A percentile compares a stretch with the other conserved stretches of the same genome.
Evolutionary conservation across 2,797 vertebrate species (phyloP).

Genomic region (Ispidina lecontei): DNA sequence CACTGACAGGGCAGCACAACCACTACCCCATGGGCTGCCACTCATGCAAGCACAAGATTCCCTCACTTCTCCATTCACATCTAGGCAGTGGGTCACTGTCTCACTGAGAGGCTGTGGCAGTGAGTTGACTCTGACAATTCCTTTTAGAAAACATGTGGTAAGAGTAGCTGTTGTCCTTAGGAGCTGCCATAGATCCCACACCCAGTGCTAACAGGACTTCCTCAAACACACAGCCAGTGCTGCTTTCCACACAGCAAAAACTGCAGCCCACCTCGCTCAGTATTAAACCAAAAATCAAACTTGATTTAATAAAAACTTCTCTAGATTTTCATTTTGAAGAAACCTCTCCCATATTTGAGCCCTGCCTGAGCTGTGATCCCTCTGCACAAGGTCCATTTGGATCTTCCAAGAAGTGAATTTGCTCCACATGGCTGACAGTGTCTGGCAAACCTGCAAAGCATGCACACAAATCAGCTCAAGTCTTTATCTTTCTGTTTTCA

Average conservation of each 20-base stretch:
- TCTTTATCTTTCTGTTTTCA: slow-evolving; percentile 51
- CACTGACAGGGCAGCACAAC: fast-evolving
- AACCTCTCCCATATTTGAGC: not conserved
- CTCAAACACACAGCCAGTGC: not conserved
- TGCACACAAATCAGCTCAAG: not conserved
- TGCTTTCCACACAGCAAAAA: not conserved
- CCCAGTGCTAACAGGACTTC: fast-evolving
- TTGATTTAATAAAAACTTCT: not conserved
- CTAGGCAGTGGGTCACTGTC: not conserved
- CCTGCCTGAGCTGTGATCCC: not conserved
- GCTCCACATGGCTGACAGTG: not conserved
- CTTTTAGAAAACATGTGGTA: not conserved
- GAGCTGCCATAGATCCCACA: not conserved
- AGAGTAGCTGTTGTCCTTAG: not conserved
- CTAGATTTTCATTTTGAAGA: not conserved
- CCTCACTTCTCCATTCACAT: not conserved
- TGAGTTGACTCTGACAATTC: not conserved
- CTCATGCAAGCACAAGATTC: fast-evolving
- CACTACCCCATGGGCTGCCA: fast-evolving
- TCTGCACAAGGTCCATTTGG: not conserved
- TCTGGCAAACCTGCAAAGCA: not conserved
- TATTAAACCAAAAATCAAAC: not conserved
- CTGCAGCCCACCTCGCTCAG: not conserved
- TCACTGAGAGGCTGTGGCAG: not conserved
- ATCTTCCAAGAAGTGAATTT: not conserved